A percentile compares a stretch with the other conserved stretches of the same genome.
These are phyloP conservation scores for Netelia melanura DNA, from an alignment of 2,888 invertebrate genomes.

Conservation along the genomic window DNA sequence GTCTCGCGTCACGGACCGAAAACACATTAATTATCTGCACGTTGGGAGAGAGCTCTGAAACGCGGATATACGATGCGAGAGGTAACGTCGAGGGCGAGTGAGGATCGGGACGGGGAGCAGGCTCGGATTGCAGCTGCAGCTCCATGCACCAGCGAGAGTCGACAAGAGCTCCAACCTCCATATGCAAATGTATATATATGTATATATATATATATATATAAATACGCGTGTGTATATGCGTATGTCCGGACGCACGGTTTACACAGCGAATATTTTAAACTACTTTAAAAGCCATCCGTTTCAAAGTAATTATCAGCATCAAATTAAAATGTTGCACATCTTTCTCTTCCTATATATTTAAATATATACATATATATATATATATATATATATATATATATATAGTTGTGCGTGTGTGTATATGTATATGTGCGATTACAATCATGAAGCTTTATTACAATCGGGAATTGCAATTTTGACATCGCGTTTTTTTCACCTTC, in stretches of 20 bases:
- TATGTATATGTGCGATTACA: conserved; percentile 14
- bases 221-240: neutral
- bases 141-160: conserved; percentile 17
- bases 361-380: no score
- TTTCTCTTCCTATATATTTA: conserved; percentile 21
- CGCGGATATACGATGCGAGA: conserved; percentile 18
- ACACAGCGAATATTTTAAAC: conserved; percentile 83
- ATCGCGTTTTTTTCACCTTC: neutral
- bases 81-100: conserved; percentile 3
- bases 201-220: conserved; percentile 41
- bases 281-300: conserved; percentile 84
- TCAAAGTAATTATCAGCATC: conserved; percentile 83
- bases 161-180: conserved; percentile 5
- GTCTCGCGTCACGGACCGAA: conserved; percentile 65
- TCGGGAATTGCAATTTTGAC: conserved; percentile 12
- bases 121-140: conserved; percentile 34
- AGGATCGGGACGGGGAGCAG: neutral
- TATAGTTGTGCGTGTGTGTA: neutral
- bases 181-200: conserved; percentile 35
- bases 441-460: neutral
- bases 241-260: conserved; percentile 69
- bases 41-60: conserved; percentile 44
- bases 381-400: no score
- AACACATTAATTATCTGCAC: conserved; percentile 82
- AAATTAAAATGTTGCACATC: conserved; percentile 81